phyloP scores from a whole-genome alignment of 1,140 invertebrate species.

The Pissodes strobi region DNA sequence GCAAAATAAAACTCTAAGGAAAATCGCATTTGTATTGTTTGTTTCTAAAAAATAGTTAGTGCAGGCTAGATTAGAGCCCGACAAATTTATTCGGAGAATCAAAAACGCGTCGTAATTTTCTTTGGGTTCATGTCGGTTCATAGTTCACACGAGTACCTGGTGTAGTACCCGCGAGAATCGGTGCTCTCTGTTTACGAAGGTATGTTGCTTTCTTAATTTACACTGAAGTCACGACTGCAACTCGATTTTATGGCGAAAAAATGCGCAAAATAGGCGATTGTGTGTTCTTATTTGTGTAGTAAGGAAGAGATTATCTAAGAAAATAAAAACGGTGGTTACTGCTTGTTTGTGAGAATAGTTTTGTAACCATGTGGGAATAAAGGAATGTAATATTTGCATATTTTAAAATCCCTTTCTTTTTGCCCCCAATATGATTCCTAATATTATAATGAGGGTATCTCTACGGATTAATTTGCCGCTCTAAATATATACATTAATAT shows the following conservation, averaged over 20 bases:
- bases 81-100: too few species aligned
- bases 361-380: not conserved
- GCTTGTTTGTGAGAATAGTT: constrained; percentile 8
- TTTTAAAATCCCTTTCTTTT: too few species aligned
- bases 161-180: constrained; percentile 20
- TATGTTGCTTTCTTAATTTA: constrained; percentile 31
- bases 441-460: too few species aligned
- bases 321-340: constrained; percentile 7
- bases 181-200: constrained; percentile 13
- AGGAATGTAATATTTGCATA: too few species aligned
- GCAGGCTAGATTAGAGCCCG: too few species aligned
- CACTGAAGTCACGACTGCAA: constrained; percentile 23
- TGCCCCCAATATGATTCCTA: too few species aligned
- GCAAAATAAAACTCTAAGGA: too few species aligned
- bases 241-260: constrained; percentile 21
- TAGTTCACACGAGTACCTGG: constrained; percentile 15
- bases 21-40: too few species aligned
- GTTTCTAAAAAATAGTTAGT: too few species aligned
- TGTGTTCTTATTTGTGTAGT: constrained; percentile 29
- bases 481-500: too few species aligned
- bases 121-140: constrained; percentile 17
- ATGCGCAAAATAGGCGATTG: constrained; percentile 27
- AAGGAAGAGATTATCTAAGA: constrained; percentile 25
- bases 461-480: too few species aligned
- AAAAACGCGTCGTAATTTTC: not conserved